phyloP scores from a whole-genome alignment of 2,113 vertebrate genomes.

The Diadophis punctatus region DNA sequence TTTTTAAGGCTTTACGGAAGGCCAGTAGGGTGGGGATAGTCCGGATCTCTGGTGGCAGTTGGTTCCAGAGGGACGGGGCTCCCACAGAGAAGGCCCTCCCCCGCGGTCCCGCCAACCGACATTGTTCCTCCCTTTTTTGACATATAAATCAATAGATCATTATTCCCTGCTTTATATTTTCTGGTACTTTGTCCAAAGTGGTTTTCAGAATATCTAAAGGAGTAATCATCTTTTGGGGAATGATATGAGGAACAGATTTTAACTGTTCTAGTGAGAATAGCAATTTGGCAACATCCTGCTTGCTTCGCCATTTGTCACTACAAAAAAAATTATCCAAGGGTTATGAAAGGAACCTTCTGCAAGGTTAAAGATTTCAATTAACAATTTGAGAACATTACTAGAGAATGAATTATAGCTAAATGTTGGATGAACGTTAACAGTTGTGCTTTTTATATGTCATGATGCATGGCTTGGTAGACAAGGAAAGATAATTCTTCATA shows the following conservation, averaged over 20 bases:
- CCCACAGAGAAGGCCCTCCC: no score
- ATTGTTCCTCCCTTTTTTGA: no score
- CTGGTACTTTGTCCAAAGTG: conserved; percentile 5
- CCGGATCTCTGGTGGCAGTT: no score
- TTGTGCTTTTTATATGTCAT: conserved; percentile 2
- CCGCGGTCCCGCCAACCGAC: no score
- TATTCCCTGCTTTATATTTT: not conserved
- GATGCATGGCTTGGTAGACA: conserved; percentile 24
- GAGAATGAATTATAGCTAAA: conserved; percentile 21
- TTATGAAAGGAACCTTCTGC: conserved; percentile 32
- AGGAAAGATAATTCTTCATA: conserved; percentile 25
- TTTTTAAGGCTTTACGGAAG: no score
- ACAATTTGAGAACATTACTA: conserved; percentile 30
- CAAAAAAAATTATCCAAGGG: not conserved
- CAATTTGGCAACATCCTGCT: not conserved
- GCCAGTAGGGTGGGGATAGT: no score
- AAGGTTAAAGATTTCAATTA: conserved; percentile 39
- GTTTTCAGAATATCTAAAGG: not conserved
- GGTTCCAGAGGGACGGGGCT: no score
- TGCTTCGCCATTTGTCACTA: conserved; percentile 1
- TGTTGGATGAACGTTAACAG: conserved; percentile 25
- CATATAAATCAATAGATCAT: not conserved
- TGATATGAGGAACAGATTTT: not conserved
- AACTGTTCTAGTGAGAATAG: conserved; percentile 1
- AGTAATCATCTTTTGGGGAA: not conserved